These are phyloP conservation scores for Cyclophora punctaria DNA, from an alignment of 2,888 invertebrate genomes.

Conservation along the genomic window DNA sequence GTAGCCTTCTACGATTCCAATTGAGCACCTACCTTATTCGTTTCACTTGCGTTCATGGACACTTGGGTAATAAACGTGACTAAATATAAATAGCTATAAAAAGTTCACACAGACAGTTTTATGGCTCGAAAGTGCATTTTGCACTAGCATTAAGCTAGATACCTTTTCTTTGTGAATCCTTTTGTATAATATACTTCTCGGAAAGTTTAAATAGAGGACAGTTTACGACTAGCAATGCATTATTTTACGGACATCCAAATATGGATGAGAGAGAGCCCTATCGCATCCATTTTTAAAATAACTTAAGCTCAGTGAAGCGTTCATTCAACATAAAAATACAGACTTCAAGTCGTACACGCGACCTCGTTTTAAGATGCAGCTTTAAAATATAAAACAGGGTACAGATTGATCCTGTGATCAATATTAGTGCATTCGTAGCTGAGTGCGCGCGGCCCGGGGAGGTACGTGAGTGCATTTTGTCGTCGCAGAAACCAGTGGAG, in stretches of 20 bases:
- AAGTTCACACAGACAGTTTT: too few relatives aligned
- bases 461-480: conserved; percentile 69
- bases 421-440: conserved; percentile 55
- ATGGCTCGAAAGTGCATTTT: too few relatives aligned
- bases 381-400: conserved; percentile 23
- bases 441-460: conserved; percentile 47
- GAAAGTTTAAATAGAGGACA: too few relatives aligned
- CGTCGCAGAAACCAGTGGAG: conserved; percentile 60
- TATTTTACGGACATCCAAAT: not conserved
- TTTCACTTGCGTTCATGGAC: too few relatives aligned
- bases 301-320: conserved; percentile 14
- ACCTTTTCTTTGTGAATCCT: too few relatives aligned
- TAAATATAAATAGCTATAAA: too few relatives aligned
- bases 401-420: conserved; percentile 47
- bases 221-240: not conserved
- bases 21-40: conserved; percentile 35
- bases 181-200: too few relatives aligned
- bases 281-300: conserved; percentile 9
- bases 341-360: conserved; percentile 12
- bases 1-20: conserved; percentile 45
- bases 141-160: too few relatives aligned
- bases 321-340: conserved; percentile 13
- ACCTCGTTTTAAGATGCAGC: conserved; percentile 19
- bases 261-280: not conserved
- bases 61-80: too few relatives aligned